phyloP scores from a whole-genome alignment of 2,888 invertebrate species.

The Onchidella celtica region DNA sequence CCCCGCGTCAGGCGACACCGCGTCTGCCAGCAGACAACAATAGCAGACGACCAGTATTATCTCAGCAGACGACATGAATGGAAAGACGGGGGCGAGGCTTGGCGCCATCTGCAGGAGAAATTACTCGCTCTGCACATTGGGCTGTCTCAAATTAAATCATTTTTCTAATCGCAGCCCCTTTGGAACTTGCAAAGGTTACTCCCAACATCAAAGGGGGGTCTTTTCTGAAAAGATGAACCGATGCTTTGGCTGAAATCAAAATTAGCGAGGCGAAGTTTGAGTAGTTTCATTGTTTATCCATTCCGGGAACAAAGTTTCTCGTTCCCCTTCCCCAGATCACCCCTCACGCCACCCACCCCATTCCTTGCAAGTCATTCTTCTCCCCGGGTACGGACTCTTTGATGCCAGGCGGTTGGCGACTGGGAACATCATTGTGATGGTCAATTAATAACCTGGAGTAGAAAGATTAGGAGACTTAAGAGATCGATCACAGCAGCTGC shows the following conservation, averaged over 20 bases:
- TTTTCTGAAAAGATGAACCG: not conserved
- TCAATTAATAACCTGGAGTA: no score
- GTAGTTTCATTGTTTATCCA: constrained; percentile 19
- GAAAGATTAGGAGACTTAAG: no score
- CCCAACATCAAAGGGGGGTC: constrained; percentile 25
- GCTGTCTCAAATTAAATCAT: constrained; percentile 44
- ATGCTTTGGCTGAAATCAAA: constrained; percentile 2
- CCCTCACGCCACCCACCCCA: no score
- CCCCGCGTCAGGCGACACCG: constrained; percentile 22
- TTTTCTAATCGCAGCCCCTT: constrained; percentile 32
- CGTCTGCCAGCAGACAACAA: constrained; percentile 28
- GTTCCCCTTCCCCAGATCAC: no score
- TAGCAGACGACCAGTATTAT: constrained; percentile 37
- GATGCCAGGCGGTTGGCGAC: no score
- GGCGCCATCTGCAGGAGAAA: constrained; percentile 43
- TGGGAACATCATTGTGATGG: no score
- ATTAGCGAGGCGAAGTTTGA: constrained; percentile 27
- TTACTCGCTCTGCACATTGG: constrained; percentile 32
- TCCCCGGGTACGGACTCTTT: no score
- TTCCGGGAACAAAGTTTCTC: no score
- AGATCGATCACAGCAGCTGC: no score
- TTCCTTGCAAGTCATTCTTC: no score
- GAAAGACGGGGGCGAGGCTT: constrained; percentile 25
- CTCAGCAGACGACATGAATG: constrained; percentile 43
- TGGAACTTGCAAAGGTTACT: constrained; percentile 32